phyloP scores from a whole-genome alignment of 2,113 vertebrate species.

The Nibea albiflora region DNA sequence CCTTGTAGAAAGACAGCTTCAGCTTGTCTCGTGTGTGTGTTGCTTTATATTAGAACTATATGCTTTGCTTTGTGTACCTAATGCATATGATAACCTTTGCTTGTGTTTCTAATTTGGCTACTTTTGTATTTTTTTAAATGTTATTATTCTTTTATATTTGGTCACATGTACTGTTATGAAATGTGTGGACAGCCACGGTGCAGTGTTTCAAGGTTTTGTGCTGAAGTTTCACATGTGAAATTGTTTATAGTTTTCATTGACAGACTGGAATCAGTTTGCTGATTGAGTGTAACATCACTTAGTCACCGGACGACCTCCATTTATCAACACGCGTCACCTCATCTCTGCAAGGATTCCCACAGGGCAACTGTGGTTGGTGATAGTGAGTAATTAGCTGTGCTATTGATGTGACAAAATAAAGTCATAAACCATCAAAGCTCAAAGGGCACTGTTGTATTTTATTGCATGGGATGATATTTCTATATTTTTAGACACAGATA shows the following conservation, averaged over 20 bases:
- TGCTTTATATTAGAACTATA: slow-evolving; percentile 28
- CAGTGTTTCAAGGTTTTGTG: slow-evolving; percentile 45
- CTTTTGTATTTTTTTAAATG: slow-evolving; percentile 29
- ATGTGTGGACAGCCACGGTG: slow-evolving; percentile 21
- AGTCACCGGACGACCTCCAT: slow-evolving; percentile 9
- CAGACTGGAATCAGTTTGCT: slow-evolving; percentile 24
- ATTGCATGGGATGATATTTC: not conserved
- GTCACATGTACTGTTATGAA: slow-evolving; percentile 43
- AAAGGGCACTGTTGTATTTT: slow-evolving; percentile 17
- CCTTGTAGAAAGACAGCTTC: slow-evolving; percentile 44
- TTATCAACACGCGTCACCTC: slow-evolving; percentile 44
- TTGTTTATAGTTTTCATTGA: slow-evolving; percentile 37
- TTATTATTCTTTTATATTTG: slow-evolving; percentile 42
- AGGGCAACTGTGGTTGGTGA: slow-evolving; percentile 39
- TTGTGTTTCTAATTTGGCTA: slow-evolving; percentile 38
- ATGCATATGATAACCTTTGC: slow-evolving; percentile 3
- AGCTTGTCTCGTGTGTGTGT: slow-evolving; percentile 41
- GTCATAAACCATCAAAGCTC: slow-evolving; percentile 47
- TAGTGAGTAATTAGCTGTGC: slow-evolving; percentile 62
- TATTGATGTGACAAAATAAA: slow-evolving; percentile 78
- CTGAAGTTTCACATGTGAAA: slow-evolving; percentile 33
- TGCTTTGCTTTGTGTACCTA: slow-evolving; percentile 42
- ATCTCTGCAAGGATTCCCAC: slow-evolving; percentile 53
- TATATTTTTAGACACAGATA: not conserved
- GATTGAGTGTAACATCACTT: slow-evolving; percentile 31